Evolutionary conservation across 2,797 vertebrate species (phyloP).

Genomic region (Poecilia gillii): DNA sequence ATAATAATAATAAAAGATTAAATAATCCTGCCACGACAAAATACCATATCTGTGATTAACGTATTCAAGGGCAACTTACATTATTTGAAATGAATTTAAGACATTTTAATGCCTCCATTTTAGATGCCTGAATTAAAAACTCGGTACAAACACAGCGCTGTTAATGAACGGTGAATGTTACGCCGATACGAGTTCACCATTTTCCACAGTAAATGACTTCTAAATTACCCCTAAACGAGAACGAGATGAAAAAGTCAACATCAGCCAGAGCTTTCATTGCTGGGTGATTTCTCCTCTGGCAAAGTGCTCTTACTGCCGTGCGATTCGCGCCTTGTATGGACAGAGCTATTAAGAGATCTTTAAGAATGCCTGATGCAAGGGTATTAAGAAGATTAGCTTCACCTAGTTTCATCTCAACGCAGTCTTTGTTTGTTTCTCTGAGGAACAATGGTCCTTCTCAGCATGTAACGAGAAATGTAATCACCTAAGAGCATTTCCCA

Average conservation of each 20-base stretch:
- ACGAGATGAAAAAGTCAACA: constrained; percentile 37
- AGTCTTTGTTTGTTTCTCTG: constrained; percentile 72
- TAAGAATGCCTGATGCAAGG: constrained; percentile 70
- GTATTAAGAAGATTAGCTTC: constrained; percentile 83
- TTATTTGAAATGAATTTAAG: too few relatives aligned
- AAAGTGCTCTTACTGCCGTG: constrained; percentile 54
- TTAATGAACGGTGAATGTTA: constrained; percentile 8
- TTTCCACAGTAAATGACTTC: not conserved
- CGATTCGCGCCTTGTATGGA: constrained; percentile 47
- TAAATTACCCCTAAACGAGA: constrained; percentile 41
- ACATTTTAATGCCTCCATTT: too few relatives aligned
- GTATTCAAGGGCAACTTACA: too few relatives aligned
- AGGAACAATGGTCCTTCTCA: constrained; percentile 71
- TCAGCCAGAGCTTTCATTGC: constrained; percentile 41
- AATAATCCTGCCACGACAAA: too few relatives aligned
- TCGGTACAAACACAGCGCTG: not conserved
- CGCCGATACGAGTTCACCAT: constrained; percentile 7
- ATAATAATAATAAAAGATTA: too few relatives aligned
- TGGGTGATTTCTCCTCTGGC: constrained; percentile 45
- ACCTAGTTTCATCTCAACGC: constrained; percentile 74
- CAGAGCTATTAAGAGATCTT: constrained; percentile 62
- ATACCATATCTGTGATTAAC: too few relatives aligned
- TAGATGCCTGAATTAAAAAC: too few relatives aligned
- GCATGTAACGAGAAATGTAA: constrained; percentile 45
- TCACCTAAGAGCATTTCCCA: constrained; percentile 47